phyloP scores from a whole-genome alignment of 2,797 vertebrate species.

The Loris lydekkerianus region DNA sequence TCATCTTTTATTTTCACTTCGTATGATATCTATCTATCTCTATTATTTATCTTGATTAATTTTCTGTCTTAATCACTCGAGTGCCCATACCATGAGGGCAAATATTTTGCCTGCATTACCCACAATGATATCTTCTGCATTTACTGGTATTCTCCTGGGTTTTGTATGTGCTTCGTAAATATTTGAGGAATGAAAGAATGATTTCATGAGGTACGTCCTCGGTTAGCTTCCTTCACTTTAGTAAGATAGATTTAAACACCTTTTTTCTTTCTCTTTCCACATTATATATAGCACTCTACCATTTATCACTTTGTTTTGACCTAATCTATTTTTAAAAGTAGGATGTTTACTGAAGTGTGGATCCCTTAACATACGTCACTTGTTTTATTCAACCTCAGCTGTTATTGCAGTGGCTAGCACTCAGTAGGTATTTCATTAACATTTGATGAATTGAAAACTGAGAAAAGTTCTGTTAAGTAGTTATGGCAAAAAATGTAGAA shows the following conservation, averaged over 20 bases:
- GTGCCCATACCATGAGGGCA: fast-evolving
- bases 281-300: background rate
- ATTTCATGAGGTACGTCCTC: background rate
- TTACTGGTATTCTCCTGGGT: background rate
- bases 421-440: background rate
- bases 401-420: background rate
- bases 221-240: background rate
- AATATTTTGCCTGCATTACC: background rate
- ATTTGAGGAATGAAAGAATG: background rate
- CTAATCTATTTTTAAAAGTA: slow-evolving; percentile 4
- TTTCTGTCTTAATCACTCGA: background rate
- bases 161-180: background rate
- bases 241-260: background rate
- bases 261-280: background rate
- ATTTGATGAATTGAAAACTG: background rate
- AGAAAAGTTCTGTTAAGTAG: background rate
- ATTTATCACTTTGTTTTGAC: background rate
- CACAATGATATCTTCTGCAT: background rate
- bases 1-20: background rate
- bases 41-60: background rate
- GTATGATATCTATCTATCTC: background rate
- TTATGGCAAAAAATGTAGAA: slow-evolving; percentile 14
- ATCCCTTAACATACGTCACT: background rate
- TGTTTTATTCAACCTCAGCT: background rate
- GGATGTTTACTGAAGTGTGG: background rate